A percentile compares a stretch with the other conserved stretches of the same genome.
Conservation (phyloP, 2,797 vertebrate species). For the Lithobates pipiens region DNA sequence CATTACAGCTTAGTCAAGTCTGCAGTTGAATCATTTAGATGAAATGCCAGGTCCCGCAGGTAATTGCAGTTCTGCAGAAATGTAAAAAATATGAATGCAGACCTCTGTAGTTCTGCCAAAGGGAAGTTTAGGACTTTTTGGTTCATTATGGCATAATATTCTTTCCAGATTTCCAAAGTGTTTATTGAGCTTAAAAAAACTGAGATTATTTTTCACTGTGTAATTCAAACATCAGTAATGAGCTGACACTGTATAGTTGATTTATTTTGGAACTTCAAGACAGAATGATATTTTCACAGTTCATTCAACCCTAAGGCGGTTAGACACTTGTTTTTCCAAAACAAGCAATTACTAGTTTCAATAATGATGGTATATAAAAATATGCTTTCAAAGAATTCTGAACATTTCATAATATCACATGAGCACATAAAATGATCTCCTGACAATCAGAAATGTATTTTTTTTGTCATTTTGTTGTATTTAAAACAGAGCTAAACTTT, state of each 20-base stretch:
- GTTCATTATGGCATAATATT: background rate
- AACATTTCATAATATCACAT: no score
- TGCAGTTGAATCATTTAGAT: background rate
- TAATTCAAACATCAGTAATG: slow-evolving; percentile 2
- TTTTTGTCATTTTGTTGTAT: no score
- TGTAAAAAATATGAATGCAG: background rate
- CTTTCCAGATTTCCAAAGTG: background rate
- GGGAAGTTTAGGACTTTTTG: background rate
- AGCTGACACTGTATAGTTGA: background rate
- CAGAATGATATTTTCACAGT: background rate
- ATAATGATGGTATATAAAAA: background rate
- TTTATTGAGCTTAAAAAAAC: background rate
- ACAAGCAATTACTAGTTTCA: no score
- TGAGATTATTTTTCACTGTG: background rate
- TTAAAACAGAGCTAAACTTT: no score
- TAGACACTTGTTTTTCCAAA: no score
- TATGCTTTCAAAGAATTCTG: no score
- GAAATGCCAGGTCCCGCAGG: background rate
- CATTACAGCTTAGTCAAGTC: background rate
- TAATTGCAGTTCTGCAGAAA: background rate
- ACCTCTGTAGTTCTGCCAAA: background rate
- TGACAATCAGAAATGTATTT: no score
- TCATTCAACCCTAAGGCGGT: background rate
- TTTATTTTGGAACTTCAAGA: background rate
- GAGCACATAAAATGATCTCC: no score